Conservation (phyloP, 1,140 invertebrate genomes). For the Aphelenchoides besseyi region DNA sequence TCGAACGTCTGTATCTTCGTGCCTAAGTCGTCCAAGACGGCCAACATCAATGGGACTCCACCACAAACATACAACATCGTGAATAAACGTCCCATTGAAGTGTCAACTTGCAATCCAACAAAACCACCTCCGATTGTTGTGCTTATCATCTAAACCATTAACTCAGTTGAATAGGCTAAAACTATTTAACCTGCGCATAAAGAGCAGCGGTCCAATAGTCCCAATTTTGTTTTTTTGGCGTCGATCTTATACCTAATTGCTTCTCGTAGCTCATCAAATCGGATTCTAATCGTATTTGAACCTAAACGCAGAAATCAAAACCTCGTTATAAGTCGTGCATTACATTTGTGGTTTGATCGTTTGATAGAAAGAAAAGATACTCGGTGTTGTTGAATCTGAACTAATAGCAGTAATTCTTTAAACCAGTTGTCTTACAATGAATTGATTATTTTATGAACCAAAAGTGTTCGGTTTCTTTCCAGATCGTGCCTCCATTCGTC, state of each 20-base stretch:
- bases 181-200: slow-evolving; percentile 48
- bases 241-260: slow-evolving; percentile 47
- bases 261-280: slow-evolving; percentile 44
- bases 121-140: slow-evolving; percentile 56
- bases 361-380: slow-evolving; percentile 44
- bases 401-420: background rate
- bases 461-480: slow-evolving; percentile 36
- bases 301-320: slow-evolving; percentile 27
- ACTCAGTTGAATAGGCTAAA: background rate
- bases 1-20: slow-evolving; percentile 19
- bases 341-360: slow-evolving; percentile 35
- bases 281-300: slow-evolving; percentile 27
- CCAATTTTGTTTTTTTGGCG: slow-evolving; percentile 54
- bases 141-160: slow-evolving; percentile 51
- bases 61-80: slow-evolving; percentile 89
- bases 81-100: slow-evolving; percentile 75
- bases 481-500: slow-evolving; percentile 35
- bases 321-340: background rate
- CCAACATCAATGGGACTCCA: slow-evolving; percentile 83
- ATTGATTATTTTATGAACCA: slow-evolving; percentile 41
- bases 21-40: slow-evolving; percentile 53
- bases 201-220: slow-evolving; percentile 59
- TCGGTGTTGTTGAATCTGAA: slow-evolving; percentile 47
- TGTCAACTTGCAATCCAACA: slow-evolving; percentile 69
- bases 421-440: slow-evolving; percentile 18